Base-by-base conservation (phyloP, 2,888 invertebrate species). In the Timema podura region DNA sequence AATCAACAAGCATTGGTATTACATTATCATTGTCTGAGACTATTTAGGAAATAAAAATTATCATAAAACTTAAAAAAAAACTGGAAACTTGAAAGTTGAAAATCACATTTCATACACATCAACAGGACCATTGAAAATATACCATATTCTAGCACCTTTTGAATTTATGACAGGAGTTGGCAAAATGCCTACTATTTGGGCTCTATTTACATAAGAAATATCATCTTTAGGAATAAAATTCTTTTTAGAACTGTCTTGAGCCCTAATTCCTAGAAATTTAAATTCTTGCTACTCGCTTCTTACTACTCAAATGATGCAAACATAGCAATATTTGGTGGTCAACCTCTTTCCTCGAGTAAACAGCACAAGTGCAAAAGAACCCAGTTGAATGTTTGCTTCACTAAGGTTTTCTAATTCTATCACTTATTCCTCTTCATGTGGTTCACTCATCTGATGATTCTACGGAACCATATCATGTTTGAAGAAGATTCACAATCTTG, bases 21-120 rank as follows among this genome's bases (percentile, higher is more conserved):
- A 30, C 30, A 30, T 30, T 30, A 30, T 30, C 30, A 30, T 30
- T 30, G 30, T 30, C 1, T 30, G 30, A 30, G 30, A 30, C 30
- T 2, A 30, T 30, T 30, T 30, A 30, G 30, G 30, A 30, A 30
- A 30, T 30, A 30, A 30, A 30, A 30, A 30, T 30, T 30, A 30
- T 30, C 30, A 30, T 30, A 30, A 30, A 30, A 30, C 30, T 30
- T 30, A 2, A 2, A 30, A 30, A 30, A 30, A 30, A 30, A 30
- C 30, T 30, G 30, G 30, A 3, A 1, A 1, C 3, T 1, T 30
- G 30, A 1, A 30, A 30, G 30, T 30, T 51, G 16, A 54, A 8
- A 54, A 7, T 54, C 16, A 54, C n/a, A 11, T 54, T 54, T 54
- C 54, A 54, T 11, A 54, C 16, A 54, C 54, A 54, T 54, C 54